phyloP scores from a whole-genome alignment of 2,113 vertebrate genomes.

The Burhinus oedicnemus region DNA sequence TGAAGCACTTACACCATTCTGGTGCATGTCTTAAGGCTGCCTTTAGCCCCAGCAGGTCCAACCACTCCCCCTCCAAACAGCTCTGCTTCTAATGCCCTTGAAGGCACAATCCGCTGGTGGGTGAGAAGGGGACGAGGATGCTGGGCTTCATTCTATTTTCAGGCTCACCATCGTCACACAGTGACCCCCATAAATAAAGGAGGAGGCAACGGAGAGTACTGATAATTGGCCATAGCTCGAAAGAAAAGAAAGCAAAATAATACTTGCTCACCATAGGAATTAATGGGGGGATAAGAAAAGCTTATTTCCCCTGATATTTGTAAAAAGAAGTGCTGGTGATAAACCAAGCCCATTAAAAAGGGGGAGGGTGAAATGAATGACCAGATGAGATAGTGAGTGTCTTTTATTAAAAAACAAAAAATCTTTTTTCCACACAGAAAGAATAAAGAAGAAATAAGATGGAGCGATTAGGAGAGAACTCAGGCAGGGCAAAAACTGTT shows the following conservation, averaged over 20 bases:
- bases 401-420: background rate
- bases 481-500: background rate
- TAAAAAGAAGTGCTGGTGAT: conserved; percentile 26
- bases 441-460: conserved; percentile 7
- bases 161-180: background rate
- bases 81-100: background rate
- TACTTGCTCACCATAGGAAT: background rate
- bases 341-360: conserved; percentile 2
- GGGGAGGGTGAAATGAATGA: conserved; percentile 8
- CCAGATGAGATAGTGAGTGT: background rate
- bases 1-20: background rate
- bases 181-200: background rate
- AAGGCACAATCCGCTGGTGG: background rate
- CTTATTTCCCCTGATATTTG: conserved; percentile 46
- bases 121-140: background rate
- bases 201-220: background rate
- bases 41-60: background rate
- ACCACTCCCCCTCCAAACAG: background rate
- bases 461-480: background rate
- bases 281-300: background rate
- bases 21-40: background rate
- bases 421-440: background rate
- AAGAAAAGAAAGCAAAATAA: background rate
- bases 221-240: background rate
- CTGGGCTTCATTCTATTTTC: background rate